These are phyloP conservation scores for Phenganax marumi DNA, from an alignment of 92 coral and sea anemone species.

Conservation along the genomic window DNA sequence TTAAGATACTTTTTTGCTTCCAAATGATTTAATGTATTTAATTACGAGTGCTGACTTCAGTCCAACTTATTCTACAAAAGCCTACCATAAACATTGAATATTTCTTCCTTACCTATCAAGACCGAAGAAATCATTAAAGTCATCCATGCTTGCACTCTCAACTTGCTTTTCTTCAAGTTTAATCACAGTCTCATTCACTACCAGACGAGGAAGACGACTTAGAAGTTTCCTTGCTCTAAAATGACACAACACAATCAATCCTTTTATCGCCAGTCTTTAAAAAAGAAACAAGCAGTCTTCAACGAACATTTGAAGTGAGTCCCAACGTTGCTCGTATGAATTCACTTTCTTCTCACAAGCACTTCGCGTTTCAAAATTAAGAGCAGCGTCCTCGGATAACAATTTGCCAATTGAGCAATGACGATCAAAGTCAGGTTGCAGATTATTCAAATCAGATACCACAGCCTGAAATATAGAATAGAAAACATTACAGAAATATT, in stretches of 20 bases:
- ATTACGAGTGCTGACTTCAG: no score
- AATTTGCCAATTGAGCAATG: constrained; percentile 24
- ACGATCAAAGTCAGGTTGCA: constrained; percentile 33
- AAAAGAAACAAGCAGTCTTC: background rate
- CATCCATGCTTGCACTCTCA: constrained; percentile 24
- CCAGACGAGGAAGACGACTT: constrained; percentile 1
- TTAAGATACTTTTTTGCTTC: no score
- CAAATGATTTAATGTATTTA: no score
- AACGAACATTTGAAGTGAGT: constrained; percentile 23
- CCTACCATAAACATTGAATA: background rate
- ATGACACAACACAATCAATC: constrained; percentile 1
- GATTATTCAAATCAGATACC: constrained; percentile 20
- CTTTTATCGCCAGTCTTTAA: background rate
- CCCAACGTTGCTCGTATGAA: constrained; percentile 23
- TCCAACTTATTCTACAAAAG: no score
- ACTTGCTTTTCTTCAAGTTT: constrained; percentile 38
- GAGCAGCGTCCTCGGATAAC: constrained; percentile 22
- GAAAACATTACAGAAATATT: background rate
- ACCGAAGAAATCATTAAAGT: constrained; percentile 35
- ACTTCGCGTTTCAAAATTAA: constrained; percentile 14
- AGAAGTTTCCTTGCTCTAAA: constrained; percentile 32
- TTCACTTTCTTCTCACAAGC: constrained; percentile 11
- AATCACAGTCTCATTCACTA: constrained; percentile 19
- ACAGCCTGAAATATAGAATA: constrained; percentile 1
- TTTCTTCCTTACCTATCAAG: constrained; percentile 1